These are phyloP conservation scores for Drosophila ironensis DNA, from an alignment of 1,140 invertebrate genomes.

Conservation along the genomic window DNA sequence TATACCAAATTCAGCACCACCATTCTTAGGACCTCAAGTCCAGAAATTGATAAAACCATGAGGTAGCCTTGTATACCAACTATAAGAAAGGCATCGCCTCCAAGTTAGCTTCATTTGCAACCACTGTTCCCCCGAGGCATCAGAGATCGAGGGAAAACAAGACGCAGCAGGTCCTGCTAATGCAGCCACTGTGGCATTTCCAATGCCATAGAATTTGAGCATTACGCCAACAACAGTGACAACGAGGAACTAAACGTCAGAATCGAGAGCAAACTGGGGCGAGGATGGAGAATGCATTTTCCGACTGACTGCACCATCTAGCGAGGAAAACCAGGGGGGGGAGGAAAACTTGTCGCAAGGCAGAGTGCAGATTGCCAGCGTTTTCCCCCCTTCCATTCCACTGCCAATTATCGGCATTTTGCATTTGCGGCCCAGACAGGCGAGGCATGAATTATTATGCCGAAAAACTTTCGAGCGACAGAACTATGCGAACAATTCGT, in stretches of 20 bases:
- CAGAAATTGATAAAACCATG: too few species aligned
- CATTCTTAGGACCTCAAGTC: too few species aligned
- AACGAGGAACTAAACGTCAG: constrained; percentile 36
- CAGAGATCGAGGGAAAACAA: too few species aligned
- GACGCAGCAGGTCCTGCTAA: too few species aligned
- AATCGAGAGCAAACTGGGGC: constrained; percentile 12
- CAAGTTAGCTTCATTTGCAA: not conserved
- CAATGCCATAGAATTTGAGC: not conserved
- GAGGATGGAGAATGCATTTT: constrained; percentile 27
- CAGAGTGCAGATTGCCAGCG: constrained; percentile 9
- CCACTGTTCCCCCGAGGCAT: too few species aligned
- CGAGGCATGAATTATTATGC: constrained; percentile 62
- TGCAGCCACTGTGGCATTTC: too few species aligned
- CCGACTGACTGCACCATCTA: constrained; percentile 16
- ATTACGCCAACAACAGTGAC: constrained; percentile 23
- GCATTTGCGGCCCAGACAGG: constrained; percentile 25
- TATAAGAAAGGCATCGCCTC: too few species aligned
- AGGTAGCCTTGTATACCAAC: not conserved
- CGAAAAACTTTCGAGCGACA: constrained; percentile 52
- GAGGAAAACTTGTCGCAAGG: constrained; percentile 4
- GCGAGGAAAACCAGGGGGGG: not conserved
- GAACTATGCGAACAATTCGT: constrained; percentile 6
- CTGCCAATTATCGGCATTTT: constrained; percentile 48
- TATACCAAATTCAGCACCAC: too few species aligned
- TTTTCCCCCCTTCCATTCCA: not conserved